These are phyloP conservation scores for Fregetta grallaria DNA, from an alignment of 2,113 vertebrate species.

Conservation along the genomic window DNA sequence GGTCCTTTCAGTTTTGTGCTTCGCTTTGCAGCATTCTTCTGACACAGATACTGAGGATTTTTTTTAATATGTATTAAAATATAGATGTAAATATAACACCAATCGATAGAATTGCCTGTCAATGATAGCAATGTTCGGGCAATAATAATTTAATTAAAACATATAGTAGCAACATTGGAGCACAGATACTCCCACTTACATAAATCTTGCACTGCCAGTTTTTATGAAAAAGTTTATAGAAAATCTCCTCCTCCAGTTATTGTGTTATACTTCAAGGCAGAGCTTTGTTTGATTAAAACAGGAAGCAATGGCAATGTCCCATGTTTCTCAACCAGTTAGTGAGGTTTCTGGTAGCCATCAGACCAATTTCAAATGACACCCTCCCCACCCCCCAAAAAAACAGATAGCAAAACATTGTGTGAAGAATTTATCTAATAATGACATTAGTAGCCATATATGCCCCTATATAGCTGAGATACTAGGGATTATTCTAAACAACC, in stretches of 20 bases:
- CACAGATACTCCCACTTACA: background rate
- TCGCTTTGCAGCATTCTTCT: background rate
- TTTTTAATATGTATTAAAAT: background rate
- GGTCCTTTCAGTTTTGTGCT: background rate
- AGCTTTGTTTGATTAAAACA: background rate
- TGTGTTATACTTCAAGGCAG: background rate
- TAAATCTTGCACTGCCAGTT: background rate
- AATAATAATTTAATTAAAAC: background rate
- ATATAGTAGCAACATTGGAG: background rate
- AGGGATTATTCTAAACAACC: background rate
- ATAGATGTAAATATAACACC: background rate
- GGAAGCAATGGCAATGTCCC: background rate
- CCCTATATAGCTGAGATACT: background rate
- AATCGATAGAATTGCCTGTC: background rate
- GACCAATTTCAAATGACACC: background rate
- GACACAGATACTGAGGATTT: background rate
- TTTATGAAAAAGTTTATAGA: background rate
- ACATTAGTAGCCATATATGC: background rate
- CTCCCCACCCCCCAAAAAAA: too few relatives aligned
- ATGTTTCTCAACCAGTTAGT: background rate
- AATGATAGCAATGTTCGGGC: rapidly evolving
- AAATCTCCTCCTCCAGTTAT: background rate
- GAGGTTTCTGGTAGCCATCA: background rate
- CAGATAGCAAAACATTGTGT: background rate
- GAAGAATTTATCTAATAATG: background rate